Evolutionary conservation across 2,888 invertebrate species (phyloP).

Genomic region (Plebejus melissa): DNA sequence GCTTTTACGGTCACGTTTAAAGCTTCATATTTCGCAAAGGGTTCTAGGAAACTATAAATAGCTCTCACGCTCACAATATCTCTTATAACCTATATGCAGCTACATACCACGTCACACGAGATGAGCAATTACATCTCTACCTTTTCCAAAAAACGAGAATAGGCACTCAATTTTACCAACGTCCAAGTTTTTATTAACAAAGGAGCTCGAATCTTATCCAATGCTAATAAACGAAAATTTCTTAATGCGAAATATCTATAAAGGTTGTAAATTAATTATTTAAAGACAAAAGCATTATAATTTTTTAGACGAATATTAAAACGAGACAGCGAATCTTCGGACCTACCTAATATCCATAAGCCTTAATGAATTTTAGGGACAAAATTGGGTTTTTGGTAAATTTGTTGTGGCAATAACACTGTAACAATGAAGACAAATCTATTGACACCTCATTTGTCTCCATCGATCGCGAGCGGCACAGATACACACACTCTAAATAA

Average conservation of each 20-base stretch:
- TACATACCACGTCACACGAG: background rate
- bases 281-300: background rate
- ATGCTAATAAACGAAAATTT: too few relatives aligned
- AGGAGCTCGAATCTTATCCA: background rate
- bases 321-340: background rate
- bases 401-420: conserved; percentile 11
- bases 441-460: conserved; percentile 27
- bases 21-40: conserved; percentile 18
- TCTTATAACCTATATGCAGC: background rate
- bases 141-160: background rate
- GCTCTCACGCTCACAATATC: conserved; percentile 3
- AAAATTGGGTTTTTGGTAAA: conserved; percentile 2
- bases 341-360: background rate
- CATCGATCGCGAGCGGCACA: conserved; percentile 18
- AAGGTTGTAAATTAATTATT: background rate
- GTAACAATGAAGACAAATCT: conserved; percentile 25
- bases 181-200: background rate
- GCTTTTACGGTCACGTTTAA: conserved; percentile 16
- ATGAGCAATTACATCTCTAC: background rate
- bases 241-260: too few relatives aligned
- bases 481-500: conserved; percentile 26
- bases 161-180: background rate
- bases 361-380: background rate
- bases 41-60: conserved; percentile 5
- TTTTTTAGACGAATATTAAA: background rate